phyloP scores from a whole-genome alignment of 2,113 vertebrate species.

The Aegypius monachus region DNA sequence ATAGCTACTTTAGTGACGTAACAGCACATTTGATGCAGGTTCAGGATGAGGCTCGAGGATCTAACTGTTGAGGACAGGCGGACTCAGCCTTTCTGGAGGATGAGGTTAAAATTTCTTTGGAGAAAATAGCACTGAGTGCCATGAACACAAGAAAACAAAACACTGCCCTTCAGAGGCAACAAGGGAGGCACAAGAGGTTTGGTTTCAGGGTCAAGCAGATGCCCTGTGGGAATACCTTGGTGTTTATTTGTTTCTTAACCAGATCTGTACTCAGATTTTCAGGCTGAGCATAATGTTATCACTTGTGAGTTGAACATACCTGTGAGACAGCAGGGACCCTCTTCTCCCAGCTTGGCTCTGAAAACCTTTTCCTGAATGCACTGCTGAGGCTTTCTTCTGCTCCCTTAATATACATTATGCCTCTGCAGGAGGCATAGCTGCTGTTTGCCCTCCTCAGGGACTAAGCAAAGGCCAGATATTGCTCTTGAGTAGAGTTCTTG shows the following conservation, averaged over 20 bases:
- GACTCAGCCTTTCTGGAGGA: neutral
- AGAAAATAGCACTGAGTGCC: neutral
- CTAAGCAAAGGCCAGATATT: neutral
- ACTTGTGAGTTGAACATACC: accelerated
- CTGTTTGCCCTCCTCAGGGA: neutral
- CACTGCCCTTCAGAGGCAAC: neutral
- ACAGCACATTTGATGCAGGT: neutral
- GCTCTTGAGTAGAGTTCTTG: neutral
- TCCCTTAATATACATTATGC: neutral
- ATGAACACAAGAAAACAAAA: neutral
- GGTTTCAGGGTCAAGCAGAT: neutral
- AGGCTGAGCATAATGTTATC: neutral
- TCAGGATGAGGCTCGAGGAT: neutral
- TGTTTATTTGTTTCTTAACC: neutral
- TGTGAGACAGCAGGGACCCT: neutral
- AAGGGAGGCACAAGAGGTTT: neutral
- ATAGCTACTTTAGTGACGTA: neutral
- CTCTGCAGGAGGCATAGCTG: neutral
- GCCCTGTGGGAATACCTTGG: neutral
- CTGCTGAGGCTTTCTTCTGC: neutral
- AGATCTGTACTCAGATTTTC: neutral
- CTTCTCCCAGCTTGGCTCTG: neutral
- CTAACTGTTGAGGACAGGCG: neutral
- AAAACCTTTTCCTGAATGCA: neutral
- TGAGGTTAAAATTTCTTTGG: neutral